Base-by-base conservation (phyloP, 2,797 vertebrate genomes). In the Paratrypauchen microcephalus region DNA sequence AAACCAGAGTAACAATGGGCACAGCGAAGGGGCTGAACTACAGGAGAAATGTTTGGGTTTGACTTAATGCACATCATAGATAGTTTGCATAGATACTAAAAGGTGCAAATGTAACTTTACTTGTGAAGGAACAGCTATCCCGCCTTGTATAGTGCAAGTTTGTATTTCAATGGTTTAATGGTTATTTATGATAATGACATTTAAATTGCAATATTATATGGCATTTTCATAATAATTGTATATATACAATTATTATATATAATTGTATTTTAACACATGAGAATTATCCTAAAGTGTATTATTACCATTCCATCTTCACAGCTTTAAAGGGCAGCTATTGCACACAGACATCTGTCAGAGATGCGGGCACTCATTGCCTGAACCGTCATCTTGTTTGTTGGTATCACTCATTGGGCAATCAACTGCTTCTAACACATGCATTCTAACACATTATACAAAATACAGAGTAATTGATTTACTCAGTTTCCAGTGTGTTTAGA, bases 1-100 rank as follows among this genome's bases (percentile, higher is more conserved):
- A 89, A 88, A 83, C 62, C 68, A 73, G 79, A 77, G 72, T 54
- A 88, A 76, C 76, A 60, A 50, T 28, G 81, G 78, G 75, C 55
- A 13, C 54, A 62, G 41, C 8, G 24, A 57, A 72, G 76, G 6
- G 59, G n/a, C 63, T 81, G 79, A 88, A 70, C 77, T 75, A 65
- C 76, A 75, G 6, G 68, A 70, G 72, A 79, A 72, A 62, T 70
- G 74, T 74, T 82, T 74, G 75, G 75, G 81, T 83, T 79, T 32
- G 65, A 62, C 61, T 65, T 66, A 64, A 76, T 67, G 67, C 61
- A 76, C 52, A 68, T 59, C 6, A 13, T 69, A 70, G 30, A 65
- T 64, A 69, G 74, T 65, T 75, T 77, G 58, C 26, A 63, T 78
- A 65, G 30, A 72, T 52, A 52, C n/a, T 54, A 23, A 54, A 54